phyloP scores from a whole-genome alignment of 2,888 invertebrate species.

The Philonicus albiceps region DNA sequence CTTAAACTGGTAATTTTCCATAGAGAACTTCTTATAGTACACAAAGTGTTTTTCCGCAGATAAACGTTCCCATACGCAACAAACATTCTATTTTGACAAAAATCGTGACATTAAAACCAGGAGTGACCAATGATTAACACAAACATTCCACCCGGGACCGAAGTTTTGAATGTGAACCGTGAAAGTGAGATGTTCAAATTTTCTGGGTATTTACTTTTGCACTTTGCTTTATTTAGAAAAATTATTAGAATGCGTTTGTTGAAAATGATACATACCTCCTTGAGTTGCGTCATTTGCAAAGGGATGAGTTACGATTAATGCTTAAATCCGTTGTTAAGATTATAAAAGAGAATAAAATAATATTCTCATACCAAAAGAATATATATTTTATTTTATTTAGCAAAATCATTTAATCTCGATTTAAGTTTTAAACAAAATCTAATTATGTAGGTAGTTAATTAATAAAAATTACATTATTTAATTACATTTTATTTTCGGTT shows the following conservation, averaged over 20 bases:
- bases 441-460: no score
- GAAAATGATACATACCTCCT: not conserved
- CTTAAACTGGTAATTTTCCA: not conserved
- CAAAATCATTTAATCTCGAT: no score
- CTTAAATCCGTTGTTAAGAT: not conserved
- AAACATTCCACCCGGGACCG: not conserved
- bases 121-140: not conserved
- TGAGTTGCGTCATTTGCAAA: not conserved
- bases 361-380: no score
- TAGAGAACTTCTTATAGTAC: not conserved
- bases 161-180: not conserved
- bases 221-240: not conserved
- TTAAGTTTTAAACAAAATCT: no score
- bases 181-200: slow-evolving; percentile 12
- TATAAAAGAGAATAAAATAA: not conserved
- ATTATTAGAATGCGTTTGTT: not conserved
- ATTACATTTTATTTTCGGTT: no score
- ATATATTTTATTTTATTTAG: no score
- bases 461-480: no score
- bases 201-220: not conserved
- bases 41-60: not conserved
- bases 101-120: not conserved
- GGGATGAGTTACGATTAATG: not conserved
- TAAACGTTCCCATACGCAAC: not conserved
- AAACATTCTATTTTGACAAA: not conserved